Percentiles rank a stretch among this genome's conserved stretches.
Conservation (phyloP, 2,888 invertebrate species). For the Mycalesis mineus region DNA sequence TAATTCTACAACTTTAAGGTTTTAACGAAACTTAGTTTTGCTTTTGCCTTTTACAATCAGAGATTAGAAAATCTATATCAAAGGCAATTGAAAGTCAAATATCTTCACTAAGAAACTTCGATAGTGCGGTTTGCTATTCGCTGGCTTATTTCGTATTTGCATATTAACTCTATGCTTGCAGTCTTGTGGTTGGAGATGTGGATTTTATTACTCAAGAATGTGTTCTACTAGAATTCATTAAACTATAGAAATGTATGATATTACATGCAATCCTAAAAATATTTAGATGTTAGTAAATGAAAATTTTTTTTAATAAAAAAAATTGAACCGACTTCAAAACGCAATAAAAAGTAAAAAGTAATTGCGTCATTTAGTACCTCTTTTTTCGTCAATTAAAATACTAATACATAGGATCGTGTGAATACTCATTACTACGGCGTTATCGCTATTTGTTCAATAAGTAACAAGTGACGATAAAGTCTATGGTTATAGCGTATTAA, state of each 20-base stretch:
- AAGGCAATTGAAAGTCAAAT: constrained; percentile 22
- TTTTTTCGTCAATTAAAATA: too few relatives aligned
- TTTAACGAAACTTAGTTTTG: neutral
- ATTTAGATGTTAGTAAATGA: too few relatives aligned
- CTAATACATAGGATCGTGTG: too few relatives aligned
- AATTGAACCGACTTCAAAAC: too few relatives aligned
- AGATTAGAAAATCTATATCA: constrained; percentile 15
- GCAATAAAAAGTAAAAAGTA: too few relatives aligned
- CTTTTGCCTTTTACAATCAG: neutral
- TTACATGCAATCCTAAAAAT: too few relatives aligned
- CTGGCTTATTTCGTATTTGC: constrained; percentile 18
- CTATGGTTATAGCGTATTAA: too few relatives aligned
- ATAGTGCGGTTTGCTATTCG: constrained; percentile 14
- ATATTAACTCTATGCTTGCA: constrained; percentile 18
- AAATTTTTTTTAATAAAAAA: too few relatives aligned
- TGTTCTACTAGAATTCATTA: neutral
- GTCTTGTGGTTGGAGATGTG: constrained; percentile 11
- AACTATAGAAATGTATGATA: neutral
- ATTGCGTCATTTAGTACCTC: too few relatives aligned
- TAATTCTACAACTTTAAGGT: neutral
- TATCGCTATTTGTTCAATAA: too few relatives aligned
- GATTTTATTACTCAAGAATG: neutral
- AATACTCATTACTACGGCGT: too few relatives aligned
- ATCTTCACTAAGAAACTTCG: constrained; percentile 17
- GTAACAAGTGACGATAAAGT: too few relatives aligned